Conservation (phyloP, 92 coral and sea anemone genomes). For the Plumapathes pennacea region DNA sequence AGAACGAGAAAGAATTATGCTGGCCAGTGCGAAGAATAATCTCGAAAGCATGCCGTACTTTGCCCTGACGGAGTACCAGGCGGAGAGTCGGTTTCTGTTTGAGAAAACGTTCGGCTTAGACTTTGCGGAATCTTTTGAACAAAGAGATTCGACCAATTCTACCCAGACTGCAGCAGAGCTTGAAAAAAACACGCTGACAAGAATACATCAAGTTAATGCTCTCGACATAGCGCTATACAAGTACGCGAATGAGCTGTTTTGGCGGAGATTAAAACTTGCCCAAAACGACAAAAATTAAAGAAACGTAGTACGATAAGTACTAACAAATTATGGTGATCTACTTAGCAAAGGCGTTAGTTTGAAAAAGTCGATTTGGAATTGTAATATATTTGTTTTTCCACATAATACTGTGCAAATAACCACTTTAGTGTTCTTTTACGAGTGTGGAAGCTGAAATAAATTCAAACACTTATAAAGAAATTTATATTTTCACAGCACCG, state of each 20-base stretch:
- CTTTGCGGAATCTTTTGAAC: constrained; percentile 59
- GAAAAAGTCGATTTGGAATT: too few species aligned
- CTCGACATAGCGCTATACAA: constrained; percentile 73
- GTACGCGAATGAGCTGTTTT: constrained; percentile 80
- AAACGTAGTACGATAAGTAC: too few species aligned
- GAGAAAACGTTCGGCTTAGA: constrained; percentile 87
- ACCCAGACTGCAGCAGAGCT: constrained; percentile 50
- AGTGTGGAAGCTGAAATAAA: too few species aligned
- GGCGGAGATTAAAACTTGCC: constrained; percentile 54
- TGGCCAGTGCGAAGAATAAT: constrained; percentile 79
- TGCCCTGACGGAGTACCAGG: constrained; percentile 85
- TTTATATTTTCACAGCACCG: too few species aligned
- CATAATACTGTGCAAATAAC: too few species aligned
- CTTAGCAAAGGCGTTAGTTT: too few species aligned
- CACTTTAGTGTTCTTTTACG: too few species aligned
- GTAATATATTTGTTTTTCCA: too few species aligned
- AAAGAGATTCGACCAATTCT: constrained; percentile 54
- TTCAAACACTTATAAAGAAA: too few species aligned
- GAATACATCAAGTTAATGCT: constrained; percentile 53
- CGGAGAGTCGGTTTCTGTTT: constrained; percentile 87
- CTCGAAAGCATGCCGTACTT: constrained; percentile 84
- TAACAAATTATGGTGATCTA: too few species aligned
- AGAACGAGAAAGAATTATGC: constrained; percentile 58
- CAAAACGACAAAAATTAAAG: too few species aligned
- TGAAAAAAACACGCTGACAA: constrained; percentile 7